A percentile compares a stretch with the other conserved stretches of the same genome.
Evolutionary conservation across 2,113 vertebrate species (phyloP).

Genomic region (Corydoras maculifer): DNA sequence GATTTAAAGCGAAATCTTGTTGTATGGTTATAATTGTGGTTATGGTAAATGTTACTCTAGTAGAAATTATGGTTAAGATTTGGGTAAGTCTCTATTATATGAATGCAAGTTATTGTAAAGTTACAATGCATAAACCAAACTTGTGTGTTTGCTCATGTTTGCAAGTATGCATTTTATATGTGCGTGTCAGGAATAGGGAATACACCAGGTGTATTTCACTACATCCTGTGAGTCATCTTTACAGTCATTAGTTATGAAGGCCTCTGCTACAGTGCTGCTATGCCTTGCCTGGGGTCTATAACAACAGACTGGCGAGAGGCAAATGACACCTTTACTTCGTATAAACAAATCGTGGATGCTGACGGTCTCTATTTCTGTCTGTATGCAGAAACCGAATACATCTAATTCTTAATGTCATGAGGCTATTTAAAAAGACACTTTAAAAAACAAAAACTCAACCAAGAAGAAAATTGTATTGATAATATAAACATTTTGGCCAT

Average conservation of each 20-base stretch:
- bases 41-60: no score
- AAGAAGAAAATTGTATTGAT: neutral
- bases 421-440: neutral
- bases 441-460: neutral
- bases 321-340: conserved; percentile 41
- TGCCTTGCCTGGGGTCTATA: conserved; percentile 39
- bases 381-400: neutral
- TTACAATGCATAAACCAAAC: no score
- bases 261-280: conserved; percentile 23
- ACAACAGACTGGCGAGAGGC: conserved; percentile 37
- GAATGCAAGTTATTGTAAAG: no score
- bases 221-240: conserved; percentile 45
- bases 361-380: conserved; percentile 22
- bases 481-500: neutral
- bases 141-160: neutral
- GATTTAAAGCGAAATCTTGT: no score
- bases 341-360: conserved; percentile 32
- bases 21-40: no score
- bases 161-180: neutral
- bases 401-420: no score
- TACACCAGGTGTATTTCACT: conserved; percentile 39
- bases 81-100: no score
- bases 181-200: neutral
- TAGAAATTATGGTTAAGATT: no score
- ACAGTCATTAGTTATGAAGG: conserved; percentile 46